Evolutionary conservation across 2,888 invertebrate genomes (phyloP), one percentile per base, ranked within the genome.

Genomic region (Temnothorax ravouxi): DNA sequence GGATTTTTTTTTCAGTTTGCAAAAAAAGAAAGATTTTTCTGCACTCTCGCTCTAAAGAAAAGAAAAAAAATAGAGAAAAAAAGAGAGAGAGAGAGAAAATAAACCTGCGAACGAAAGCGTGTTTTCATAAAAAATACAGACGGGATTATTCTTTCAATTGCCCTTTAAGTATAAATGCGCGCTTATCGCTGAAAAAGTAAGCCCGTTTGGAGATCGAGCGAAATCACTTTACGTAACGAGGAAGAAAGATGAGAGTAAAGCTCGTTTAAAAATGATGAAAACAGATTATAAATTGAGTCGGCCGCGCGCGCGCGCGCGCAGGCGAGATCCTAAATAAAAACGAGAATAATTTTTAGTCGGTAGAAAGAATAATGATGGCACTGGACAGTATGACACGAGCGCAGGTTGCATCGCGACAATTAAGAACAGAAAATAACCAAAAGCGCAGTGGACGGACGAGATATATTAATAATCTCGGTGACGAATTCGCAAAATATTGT

Each of bases 241-340:
- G 4, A n/a, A 47, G 41, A 9, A 44, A 2, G 34, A 47, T n/a
- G 50, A 54, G 50, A 41, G 25, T 54, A 44, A 56, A 56, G 59
- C 56, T 59, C 21, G 56, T 47, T 79, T 56, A 72, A 74, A 72
- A 79, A 71, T 59, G 41, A 71, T 72, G 59, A 79, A 59, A 79
- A 79, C 59, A 71, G 21, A 79, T 79, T 72, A 79, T 72, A 71
- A 79, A 79, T 71, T 71, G 34, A 72, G 34, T 44, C 15, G 11
- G n/a, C 54, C 25, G 21, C 6, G 34, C 34, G 34, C 34, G 34
- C 34, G n/a, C n/a, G 34, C 34, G 34, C 34, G 34, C 34, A 0
- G 5, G 34, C 21, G 18, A 71, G 34, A 5, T 4, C 11, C 21
- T n/a, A 71, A 71, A 25, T 72, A 47, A 79, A 79, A 71, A 79